Base-by-base conservation (phyloP, 2,888 invertebrate species). In the Eupsilia transversa region DNA sequence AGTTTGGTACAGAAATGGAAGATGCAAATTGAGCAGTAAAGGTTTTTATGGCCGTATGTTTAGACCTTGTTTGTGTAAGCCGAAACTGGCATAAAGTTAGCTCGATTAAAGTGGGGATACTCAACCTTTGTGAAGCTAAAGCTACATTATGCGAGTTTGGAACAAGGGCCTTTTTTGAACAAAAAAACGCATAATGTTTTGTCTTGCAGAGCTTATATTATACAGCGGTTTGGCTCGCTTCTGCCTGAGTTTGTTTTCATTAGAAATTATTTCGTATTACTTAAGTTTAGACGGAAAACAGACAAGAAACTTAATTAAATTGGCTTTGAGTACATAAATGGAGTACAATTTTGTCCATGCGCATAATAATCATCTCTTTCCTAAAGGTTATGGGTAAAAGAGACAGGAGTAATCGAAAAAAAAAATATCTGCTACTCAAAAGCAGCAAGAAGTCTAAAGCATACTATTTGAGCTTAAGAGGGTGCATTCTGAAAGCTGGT, bases 21-120 rank as follows among this genome's bases (percentile, higher is more conserved):
- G n/a, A 75, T 77, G 71, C 59, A 85, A 79, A 85, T 87, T 82
- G 63, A 75, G 75, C 75, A 30, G 59, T 86, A 78, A 86, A 86
- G 70, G 56, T 61, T 84, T 85, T 84, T 84, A 86, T 56, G 46
- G 27, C 7, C 9, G 72, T 81, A 43, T 81, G 68, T 72, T 75
- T 63, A 72, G 65, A 23, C 68, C 23, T 56, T 74, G 85, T 80
- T 84, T 69, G 76, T 60, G 14, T 76, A 56, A 35, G 56, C 70
- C 63, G 54, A 69, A 59, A 81, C 61, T 81, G 27, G 82, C 59
- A 72, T 75, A 69, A 80, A 75, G 41, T 75, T 52, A 17, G 41
- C 46, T 63, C 61, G 57, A 66, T 84, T 85, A 72, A 80, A 63
- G 12, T 43, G 33, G 43, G 41, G 54, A 27, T 61, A 30, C 61